phyloP scores from a whole-genome alignment of 1,140 invertebrate genomes.

The Drosophila busckii region DNA sequence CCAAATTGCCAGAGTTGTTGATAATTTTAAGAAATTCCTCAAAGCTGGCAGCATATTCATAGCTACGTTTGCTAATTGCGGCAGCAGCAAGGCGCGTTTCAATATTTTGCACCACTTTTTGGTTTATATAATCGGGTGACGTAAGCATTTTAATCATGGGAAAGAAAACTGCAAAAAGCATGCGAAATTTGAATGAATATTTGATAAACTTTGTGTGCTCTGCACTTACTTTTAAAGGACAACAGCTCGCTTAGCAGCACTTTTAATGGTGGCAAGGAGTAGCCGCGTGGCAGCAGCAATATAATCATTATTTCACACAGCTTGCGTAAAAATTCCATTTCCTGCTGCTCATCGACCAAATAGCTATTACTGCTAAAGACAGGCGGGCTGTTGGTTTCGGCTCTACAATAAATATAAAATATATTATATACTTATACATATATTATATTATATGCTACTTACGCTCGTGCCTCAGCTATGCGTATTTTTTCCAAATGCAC shows the following conservation, averaged over 20 bases:
- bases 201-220: background rate
- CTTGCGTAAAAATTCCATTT: slow-evolving; percentile 89
- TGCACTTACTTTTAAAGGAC: slow-evolving; percentile 86
- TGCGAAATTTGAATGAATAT: background rate
- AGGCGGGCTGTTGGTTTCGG: slow-evolving; percentile 82
- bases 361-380: slow-evolving; percentile 88
- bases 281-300: slow-evolving; percentile 88
- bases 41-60: slow-evolving; percentile 92
- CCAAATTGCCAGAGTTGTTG: slow-evolving; percentile 88
- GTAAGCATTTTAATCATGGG: slow-evolving; percentile 90
- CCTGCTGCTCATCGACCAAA: slow-evolving; percentile 85
- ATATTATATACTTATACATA: background rate
- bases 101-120: slow-evolving; percentile 90
- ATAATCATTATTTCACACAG: slow-evolving; percentile 90
- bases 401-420: slow-evolving; percentile 67
- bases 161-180: slow-evolving; percentile 85
- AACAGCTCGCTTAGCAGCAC: slow-evolving; percentile 90
- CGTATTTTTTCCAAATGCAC: slow-evolving; percentile 92
- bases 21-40: slow-evolving; percentile 94
- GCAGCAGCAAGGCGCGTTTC: slow-evolving; percentile 87
- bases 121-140: slow-evolving; percentile 94
- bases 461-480: slow-evolving; percentile 86
- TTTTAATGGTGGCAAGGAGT: slow-evolving; percentile 87
- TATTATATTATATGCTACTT: slow-evolving; percentile 75
- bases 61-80: slow-evolving; percentile 89